A percentile compares a stretch with the other conserved stretches of the same genome.
phyloP scores from a whole-genome alignment of 1,140 invertebrate genomes.

The Yoshiicerus persimilis region DNA sequence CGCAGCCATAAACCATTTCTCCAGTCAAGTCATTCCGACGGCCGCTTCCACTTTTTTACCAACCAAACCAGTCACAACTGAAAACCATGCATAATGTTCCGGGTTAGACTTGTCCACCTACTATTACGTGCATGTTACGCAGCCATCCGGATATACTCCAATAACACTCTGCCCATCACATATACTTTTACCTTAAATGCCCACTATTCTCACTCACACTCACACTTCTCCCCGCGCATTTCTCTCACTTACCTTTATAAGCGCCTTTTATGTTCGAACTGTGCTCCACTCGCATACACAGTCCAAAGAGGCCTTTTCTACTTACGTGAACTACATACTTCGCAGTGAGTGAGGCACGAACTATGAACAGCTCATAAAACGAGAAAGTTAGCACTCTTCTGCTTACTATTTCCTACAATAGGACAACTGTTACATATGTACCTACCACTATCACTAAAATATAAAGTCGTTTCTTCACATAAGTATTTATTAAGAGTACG shows the following conservation, averaged over 20 bases:
- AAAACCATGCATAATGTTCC: too few species aligned
- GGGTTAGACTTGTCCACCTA: too few species aligned
- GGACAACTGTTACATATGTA: neutral
- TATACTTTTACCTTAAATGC: neutral
- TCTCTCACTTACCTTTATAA: neutral
- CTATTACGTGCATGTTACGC: too few species aligned
- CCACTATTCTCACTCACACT: neutral
- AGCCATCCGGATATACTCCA: neutral
- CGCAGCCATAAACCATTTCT: neutral
- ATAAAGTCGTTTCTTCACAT: too few species aligned
- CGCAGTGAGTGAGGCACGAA: neutral
- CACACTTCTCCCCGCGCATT: neutral
- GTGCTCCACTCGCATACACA: neutral
- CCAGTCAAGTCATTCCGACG: neutral
- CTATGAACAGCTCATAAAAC: conserved; percentile 12
- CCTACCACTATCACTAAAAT: too few species aligned
- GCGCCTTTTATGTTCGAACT: neutral
- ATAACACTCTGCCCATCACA: neutral
- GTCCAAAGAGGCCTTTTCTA: neutral
- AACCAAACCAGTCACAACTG: too few species aligned
- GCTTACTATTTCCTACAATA: neutral
- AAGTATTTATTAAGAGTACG: too few species aligned
- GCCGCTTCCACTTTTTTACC: too few species aligned
- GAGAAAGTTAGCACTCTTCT: conserved; percentile 4
- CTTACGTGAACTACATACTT: neutral